phyloP scores from a whole-genome alignment of 2,113 vertebrate genomes.

The Dasyurus viverrinus region DNA sequence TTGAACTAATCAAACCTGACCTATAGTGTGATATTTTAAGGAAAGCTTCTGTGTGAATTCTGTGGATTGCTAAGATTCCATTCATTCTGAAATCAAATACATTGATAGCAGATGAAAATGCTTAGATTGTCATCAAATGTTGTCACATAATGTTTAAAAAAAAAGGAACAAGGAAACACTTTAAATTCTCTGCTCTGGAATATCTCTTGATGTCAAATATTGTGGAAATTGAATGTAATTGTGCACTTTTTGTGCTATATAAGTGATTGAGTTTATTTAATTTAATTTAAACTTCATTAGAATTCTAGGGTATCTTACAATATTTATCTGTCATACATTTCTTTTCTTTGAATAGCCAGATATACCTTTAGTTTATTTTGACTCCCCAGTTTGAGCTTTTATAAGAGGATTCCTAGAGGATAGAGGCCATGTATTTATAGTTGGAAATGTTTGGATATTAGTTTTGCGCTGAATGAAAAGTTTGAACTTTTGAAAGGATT shows the following conservation, averaged over 20 bases:
- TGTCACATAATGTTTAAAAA: not conserved
- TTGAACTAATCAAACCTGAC: conserved; percentile 23
- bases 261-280: not conserved
- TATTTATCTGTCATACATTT: conserved; percentile 4
- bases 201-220: not conserved
- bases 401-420: conserved; percentile 1
- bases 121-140: not conserved
- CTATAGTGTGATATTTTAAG: not conserved
- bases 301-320: conserved; percentile 8
- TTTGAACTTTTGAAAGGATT: conserved; percentile 11
- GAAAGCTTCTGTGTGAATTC: too few relatives aligned
- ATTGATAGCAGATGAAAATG: not conserved
- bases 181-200: not conserved
- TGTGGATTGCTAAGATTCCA: conserved; percentile 7
- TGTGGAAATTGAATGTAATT: not conserved
- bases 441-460: conserved; percentile 30
- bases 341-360: conserved; percentile 9
- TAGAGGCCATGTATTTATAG: not conserved
- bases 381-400: conserved; percentile 42
- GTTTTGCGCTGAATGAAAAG: conserved; percentile 21
- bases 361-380: not conserved
- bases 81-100: not conserved
- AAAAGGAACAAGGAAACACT: not conserved
- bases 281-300: conserved; percentile 19
- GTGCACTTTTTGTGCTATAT: not conserved